Conservation (phyloP, 2,888 invertebrate species). For the Oscheius sp. region DNA sequence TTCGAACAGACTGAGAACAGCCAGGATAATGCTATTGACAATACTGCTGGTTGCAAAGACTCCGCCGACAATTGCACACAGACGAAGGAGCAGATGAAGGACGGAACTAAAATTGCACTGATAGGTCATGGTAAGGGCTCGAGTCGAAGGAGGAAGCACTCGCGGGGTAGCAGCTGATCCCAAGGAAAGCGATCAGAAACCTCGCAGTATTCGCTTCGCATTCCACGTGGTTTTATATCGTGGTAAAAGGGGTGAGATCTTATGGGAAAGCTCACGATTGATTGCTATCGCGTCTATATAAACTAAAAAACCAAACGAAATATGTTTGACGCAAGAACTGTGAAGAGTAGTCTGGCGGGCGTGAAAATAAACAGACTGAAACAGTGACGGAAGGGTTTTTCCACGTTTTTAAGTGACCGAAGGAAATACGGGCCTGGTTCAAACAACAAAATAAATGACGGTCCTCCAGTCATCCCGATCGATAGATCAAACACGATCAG, state of each 20-base stretch:
- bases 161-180: slow-evolving; percentile 19
- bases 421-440: too few species aligned
- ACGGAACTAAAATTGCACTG: slow-evolving; percentile 68
- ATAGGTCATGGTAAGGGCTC: background rate
- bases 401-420: background rate
- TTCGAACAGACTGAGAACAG: slow-evolving; percentile 32
- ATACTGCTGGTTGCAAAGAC: slow-evolving; percentile 83
- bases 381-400: too few species aligned
- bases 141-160: background rate
- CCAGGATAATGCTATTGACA: slow-evolving; percentile 51
- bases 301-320: background rate
- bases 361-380: too few species aligned
- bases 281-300: background rate
- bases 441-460: too few species aligned
- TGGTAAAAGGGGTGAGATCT: background rate
- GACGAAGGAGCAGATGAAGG: slow-evolving; percentile 84
- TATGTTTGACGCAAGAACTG: background rate
- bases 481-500: too few species aligned
- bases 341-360: too few species aligned
- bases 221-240: slow-evolving; percentile 8
- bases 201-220: background rate
- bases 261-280: background rate
- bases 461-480: too few species aligned
- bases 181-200: slow-evolving; percentile 11
- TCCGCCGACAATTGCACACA: slow-evolving; percentile 92